These are phyloP conservation scores for Hydrocynus forskahlii DNA, from an alignment of 2,797 vertebrate species.

Conservation along the genomic window DNA sequence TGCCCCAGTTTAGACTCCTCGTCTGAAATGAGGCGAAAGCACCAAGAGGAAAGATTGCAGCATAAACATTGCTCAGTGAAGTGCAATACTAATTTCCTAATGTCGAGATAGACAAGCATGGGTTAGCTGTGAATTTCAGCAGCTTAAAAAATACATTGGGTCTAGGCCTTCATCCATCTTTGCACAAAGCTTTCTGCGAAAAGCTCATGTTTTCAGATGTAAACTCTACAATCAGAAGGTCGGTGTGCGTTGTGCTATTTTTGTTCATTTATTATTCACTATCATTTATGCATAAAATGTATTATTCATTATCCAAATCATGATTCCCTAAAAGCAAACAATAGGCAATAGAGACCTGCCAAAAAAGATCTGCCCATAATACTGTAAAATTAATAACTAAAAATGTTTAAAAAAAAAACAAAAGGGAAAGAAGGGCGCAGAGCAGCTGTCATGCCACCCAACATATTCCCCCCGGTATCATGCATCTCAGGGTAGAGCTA, in stretches of 20 bases:
- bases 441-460: constrained; percentile 49
- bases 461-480: constrained; percentile 24
- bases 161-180: not conserved
- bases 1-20: constrained; percentile 16
- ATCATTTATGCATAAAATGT: not conserved
- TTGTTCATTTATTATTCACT: not conserved
- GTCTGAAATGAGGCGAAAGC: constrained; percentile 17
- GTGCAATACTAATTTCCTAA: constrained; percentile 39
- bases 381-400: not conserved
- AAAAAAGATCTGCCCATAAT: not conserved
- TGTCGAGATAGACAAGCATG: constrained; percentile 31
- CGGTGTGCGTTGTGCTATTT: not conserved
- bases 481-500: constrained; percentile 30
- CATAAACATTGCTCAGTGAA: constrained; percentile 26
- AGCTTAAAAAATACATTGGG: constrained; percentile 14
- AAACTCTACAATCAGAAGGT: not conserved
- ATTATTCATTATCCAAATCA: not conserved
- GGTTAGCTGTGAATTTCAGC: constrained; percentile 32
- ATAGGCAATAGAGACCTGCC: not conserved
- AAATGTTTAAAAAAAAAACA: constrained; percentile 28
- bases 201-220: not conserved
- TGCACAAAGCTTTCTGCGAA: not conserved
- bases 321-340: not conserved
- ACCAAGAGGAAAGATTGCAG: not conserved
- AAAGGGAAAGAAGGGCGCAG: not conserved